These are phyloP conservation scores for Hypocryptadius cinnamomeus DNA, from an alignment of 2,113 vertebrate species.

Conservation along the genomic window DNA sequence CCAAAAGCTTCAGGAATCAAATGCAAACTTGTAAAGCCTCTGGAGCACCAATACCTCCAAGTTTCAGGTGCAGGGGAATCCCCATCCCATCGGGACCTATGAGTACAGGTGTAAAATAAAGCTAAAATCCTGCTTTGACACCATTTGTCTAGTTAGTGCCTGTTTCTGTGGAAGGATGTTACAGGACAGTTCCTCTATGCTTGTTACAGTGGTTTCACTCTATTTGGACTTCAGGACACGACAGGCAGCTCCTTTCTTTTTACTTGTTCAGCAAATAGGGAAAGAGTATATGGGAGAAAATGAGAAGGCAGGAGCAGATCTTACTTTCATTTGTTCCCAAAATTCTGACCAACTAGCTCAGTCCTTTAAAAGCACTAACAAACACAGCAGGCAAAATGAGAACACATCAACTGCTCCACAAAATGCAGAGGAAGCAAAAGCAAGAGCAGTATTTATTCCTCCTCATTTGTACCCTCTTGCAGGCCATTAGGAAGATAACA, in stretches of 20 bases:
- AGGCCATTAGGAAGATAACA: conserved; percentile 50
- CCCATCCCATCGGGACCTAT: neutral
- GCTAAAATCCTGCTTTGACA: neutral
- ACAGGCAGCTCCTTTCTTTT: neutral
- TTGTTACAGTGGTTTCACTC: neutral
- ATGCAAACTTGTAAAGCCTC: neutral
- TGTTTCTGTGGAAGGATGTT: neutral
- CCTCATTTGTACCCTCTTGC: conserved; percentile 10
- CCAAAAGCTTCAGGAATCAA: neutral
- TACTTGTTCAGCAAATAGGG: neutral
- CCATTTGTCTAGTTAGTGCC: neutral
- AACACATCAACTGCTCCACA: neutral
- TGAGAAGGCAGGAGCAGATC: neutral
- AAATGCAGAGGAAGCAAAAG: conserved; percentile 8
- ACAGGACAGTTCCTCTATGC: neutral
- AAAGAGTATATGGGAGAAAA: neutral
- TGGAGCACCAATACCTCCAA: neutral
- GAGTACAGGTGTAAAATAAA: neutral
- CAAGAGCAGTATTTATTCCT: conserved; percentile 31
- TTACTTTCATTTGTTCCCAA: neutral
- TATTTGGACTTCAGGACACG: neutral
- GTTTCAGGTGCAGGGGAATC: neutral
- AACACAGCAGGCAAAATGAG: neutral
- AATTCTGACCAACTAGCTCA: neutral
- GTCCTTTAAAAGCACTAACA: neutral